Percentiles rank a stretch among this genome's conserved stretches.
Evolutionary conservation across 1,140 invertebrate genomes (phyloP).

Genomic region (Battus philenor): DNA sequence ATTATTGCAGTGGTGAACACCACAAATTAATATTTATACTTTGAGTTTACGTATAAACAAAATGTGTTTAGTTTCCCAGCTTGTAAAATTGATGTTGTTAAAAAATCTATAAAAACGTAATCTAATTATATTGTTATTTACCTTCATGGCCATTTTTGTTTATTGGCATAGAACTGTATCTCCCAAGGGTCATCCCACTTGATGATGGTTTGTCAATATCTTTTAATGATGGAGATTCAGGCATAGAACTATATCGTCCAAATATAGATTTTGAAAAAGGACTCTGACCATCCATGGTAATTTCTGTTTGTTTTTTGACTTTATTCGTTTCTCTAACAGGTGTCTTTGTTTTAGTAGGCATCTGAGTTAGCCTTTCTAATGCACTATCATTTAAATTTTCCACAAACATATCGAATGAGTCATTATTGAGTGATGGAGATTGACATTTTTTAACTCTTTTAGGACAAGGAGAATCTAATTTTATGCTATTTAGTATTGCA

Average conservation of each 20-base stretch:
- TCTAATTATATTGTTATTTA: too few relatives aligned
- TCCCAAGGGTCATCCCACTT: slow-evolving; percentile 51
- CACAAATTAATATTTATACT: too few relatives aligned
- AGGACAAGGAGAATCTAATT: slow-evolving; percentile 46
- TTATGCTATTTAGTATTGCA: slow-evolving; percentile 52
- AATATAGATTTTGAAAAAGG: slow-evolving; percentile 49
- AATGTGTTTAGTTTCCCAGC: too few relatives aligned
- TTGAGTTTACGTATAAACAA: too few relatives aligned
- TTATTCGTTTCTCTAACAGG: slow-evolving; percentile 15
- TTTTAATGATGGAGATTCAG: slow-evolving; percentile 50
- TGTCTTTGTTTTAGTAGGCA: slow-evolving; percentile 30
- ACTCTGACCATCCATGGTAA: slow-evolving; percentile 36
- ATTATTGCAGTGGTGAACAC: too few relatives aligned
- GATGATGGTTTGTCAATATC: slow-evolving; percentile 44
- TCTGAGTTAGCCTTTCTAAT: slow-evolving; percentile 60
- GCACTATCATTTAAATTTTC: slow-evolving; percentile 69
- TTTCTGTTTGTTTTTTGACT: slow-evolving; percentile 32
- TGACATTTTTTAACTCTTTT: slow-evolving; percentile 42
- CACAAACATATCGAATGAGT: slow-evolving; percentile 72
- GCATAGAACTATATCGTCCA: slow-evolving; percentile 66
- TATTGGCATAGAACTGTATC: slow-evolving; percentile 68
- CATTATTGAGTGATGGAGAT: slow-evolving; percentile 52
- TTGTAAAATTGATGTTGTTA: too few relatives aligned
- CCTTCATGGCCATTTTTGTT: slow-evolving; percentile 39
- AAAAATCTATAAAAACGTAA: too few relatives aligned